Evolutionary conservation across 2,888 invertebrate genomes (phyloP), one percentile per base, ranked within the genome.

Genomic region (Drosophila nr. fundita): DNA sequence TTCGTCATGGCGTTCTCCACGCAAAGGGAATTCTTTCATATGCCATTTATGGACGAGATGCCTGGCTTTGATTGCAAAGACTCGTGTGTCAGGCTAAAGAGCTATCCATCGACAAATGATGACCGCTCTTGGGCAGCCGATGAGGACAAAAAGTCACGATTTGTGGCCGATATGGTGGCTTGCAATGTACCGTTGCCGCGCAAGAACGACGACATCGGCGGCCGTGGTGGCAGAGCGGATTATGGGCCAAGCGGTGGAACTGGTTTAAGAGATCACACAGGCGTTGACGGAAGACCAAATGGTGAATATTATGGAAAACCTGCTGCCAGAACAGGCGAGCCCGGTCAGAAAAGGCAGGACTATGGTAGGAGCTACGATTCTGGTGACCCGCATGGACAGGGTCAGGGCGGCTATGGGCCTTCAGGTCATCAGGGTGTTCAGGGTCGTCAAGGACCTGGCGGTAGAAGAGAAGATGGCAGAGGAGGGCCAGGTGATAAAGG

Each of bases 1-100:
- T n/a, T 38, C 52, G 68, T 11, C 30, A 93, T 93, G 93, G 92
- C 93, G 49, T 93, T 87, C 78, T 92, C 92, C 36, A 93, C 93
- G 27, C 93, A 93, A 77, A 92, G 90, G 68, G 89, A 90, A 48
- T 92, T 93, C 67, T 90, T 92, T 45, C 80, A 92, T 64, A 82
- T 92, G 13, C 90, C 90, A 2, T 92, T 92, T 61, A 80, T 83
- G 80, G 92, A 91, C 68, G 89, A 91, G 57, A 57, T 54, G 1
- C 27, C 68, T 5, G 80, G 90, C 0, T 76, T 73, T 24, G 82
- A 77, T 21, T 92, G 91, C 60, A n/a, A 58, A 4, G 78, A 82
- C n/a, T 83, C 82, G 4, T 90, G 91, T 29, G 86, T 91, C 0
- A 89, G 86, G 52, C 57, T 93, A 1, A 92, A 92, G 67, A 90